Evolutionary conservation across 2,888 invertebrate species (phyloP).

Genomic region (Catocala nupta): DNA sequence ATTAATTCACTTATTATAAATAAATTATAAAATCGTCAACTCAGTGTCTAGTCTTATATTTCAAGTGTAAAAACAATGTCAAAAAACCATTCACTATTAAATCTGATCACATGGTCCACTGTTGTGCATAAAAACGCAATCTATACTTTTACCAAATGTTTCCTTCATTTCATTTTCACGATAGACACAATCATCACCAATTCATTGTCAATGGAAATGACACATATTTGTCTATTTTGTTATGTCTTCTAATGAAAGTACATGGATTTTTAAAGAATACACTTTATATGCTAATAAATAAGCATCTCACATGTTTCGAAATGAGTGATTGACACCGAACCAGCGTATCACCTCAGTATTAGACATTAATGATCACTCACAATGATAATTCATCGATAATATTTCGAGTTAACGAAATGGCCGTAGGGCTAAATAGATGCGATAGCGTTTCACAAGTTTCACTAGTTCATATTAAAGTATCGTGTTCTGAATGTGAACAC

Average conservation of each 20-base stretch:
- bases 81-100: slow-evolving; percentile 81
- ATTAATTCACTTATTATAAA: slow-evolving; percentile 85
- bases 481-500: slow-evolving; percentile 70
- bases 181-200: slow-evolving; percentile 81
- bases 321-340: slow-evolving; percentile 67
- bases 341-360: slow-evolving; percentile 59
- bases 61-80: slow-evolving; percentile 83
- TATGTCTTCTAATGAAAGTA: slow-evolving; percentile 82
- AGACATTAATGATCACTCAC: slow-evolving; percentile 70
- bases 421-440: slow-evolving; percentile 58
- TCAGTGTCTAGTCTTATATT: slow-evolving; percentile 76
- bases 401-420: slow-evolving; percentile 65
- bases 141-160: slow-evolving; percentile 76
- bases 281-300: slow-evolving; percentile 75
- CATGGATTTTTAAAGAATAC: slow-evolving; percentile 70
- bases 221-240: slow-evolving; percentile 67
- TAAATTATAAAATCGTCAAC: slow-evolving; percentile 86
- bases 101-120: slow-evolving; percentile 85
- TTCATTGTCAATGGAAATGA: slow-evolving; percentile 78
- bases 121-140: slow-evolving; percentile 81
- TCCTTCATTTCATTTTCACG: slow-evolving; percentile 74
- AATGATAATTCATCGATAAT: slow-evolving; percentile 59
- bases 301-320: slow-evolving; percentile 65
- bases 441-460: slow-evolving; percentile 65
- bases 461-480: slow-evolving; percentile 69